Conservation (phyloP, 1,140 invertebrate species). For the Aphidius gifuensis region DNA sequence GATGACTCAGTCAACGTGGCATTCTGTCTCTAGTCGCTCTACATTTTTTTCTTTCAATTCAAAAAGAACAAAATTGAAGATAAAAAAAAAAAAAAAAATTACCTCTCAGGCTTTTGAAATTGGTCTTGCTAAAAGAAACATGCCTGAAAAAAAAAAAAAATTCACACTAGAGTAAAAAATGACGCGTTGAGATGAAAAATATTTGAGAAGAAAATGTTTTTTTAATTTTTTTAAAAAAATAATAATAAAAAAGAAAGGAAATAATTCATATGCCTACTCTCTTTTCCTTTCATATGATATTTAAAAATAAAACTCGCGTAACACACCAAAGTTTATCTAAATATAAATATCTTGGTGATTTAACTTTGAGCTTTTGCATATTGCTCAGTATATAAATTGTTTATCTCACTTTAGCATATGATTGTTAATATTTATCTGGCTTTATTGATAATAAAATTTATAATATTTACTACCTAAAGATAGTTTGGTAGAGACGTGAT, state of each 20-base stretch:
- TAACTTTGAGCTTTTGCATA: no score
- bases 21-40: not conserved
- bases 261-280: not conserved
- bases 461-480: no score
- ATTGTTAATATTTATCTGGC: not conserved
- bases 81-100: not conserved
- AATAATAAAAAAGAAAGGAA: conserved; percentile 1
- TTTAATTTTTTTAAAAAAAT: not conserved
- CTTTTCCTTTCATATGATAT: conserved; percentile 37
- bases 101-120: not conserved
- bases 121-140: no score
- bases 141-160: no score
- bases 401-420: not conserved
- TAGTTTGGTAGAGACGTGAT: conserved; percentile 32
- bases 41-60: conserved; percentile 6
- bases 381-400: no score
- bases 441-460: no score
- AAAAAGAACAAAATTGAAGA: conserved; percentile 7
- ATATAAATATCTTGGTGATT: conserved; percentile 37
- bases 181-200: no score
- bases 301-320: conserved; percentile 53
- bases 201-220: not conserved
- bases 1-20: conserved; percentile 6
- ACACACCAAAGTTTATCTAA: conserved; percentile 42
- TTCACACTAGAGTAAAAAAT: no score